These are phyloP conservation scores for Cygnus olor DNA, from an alignment of 2,797 vertebrate genomes.

Conservation along the genomic window DNA sequence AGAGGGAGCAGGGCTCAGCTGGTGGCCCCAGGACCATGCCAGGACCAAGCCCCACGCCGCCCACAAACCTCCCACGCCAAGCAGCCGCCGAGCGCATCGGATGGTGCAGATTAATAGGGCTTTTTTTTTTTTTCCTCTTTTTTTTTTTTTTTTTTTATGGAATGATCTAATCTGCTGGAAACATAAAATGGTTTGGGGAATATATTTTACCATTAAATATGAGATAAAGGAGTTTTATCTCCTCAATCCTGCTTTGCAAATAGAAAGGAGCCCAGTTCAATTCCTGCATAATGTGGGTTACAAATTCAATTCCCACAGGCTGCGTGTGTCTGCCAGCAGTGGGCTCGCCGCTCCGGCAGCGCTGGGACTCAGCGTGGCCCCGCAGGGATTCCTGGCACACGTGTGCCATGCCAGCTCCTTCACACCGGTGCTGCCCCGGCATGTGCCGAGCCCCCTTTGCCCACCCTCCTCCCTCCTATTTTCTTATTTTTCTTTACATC, in stretches of 20 bases:
- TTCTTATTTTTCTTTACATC: neutral
- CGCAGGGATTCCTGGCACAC: neutral
- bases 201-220: slow-evolving; percentile 63
- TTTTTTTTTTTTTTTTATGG: neutral
- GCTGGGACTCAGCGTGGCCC: neutral
- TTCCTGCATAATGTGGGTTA: slow-evolving; percentile 61
- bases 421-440: accelerated
- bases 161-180: slow-evolving; percentile 60
- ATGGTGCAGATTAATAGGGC: neutral
- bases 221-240: slow-evolving; percentile 72
- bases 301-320: slow-evolving; percentile 56
- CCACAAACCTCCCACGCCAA: accelerated
- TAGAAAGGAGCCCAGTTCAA: slow-evolving; percentile 60
- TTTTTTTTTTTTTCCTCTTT: too few relatives aligned
- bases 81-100: neutral
- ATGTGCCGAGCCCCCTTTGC: accelerated
- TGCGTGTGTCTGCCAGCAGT: neutral
- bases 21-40: accelerated
- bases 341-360: accelerated
- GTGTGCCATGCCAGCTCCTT: accelerated
- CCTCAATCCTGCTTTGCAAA: slow-evolving; percentile 64
- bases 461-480: neutral
- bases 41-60: accelerated
- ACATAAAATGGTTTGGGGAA: slow-evolving; percentile 56
- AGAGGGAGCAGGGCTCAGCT: neutral